phyloP scores from a whole-genome alignment of 2,113 vertebrate genomes.

The Sterna hirundo region DNA sequence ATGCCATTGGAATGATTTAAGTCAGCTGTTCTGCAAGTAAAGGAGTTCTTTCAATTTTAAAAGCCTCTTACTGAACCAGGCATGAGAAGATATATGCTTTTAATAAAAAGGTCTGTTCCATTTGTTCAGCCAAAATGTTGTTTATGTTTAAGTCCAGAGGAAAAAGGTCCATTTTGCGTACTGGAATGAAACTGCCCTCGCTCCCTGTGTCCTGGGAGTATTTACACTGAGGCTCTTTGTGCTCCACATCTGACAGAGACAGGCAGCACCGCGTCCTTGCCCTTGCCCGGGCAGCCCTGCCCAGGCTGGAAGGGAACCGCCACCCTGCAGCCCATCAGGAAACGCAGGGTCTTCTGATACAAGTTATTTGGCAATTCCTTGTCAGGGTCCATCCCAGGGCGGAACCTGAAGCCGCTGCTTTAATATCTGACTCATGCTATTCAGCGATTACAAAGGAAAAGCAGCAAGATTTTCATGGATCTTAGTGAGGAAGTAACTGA shows the following conservation, averaged over 20 bases:
- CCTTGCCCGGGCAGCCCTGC: background rate
- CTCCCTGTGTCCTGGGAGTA: background rate
- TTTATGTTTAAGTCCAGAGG: slow-evolving; percentile 21
- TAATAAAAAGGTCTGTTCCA: background rate
- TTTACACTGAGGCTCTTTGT: background rate
- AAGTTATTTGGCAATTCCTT: background rate
- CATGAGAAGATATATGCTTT: background rate
- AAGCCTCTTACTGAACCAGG: background rate
- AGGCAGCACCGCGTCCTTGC: background rate
- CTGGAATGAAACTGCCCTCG: background rate
- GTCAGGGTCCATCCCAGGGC: background rate
- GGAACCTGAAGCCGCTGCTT: background rate
- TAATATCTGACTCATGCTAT: background rate
- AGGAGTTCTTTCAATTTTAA: background rate
- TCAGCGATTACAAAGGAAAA: background rate
- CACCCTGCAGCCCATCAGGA: background rate
- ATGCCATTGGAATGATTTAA: background rate
- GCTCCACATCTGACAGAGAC: background rate
- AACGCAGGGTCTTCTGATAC: rapidly evolving
- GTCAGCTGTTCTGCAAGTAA: slow-evolving; percentile 1
- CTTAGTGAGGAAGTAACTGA: background rate
- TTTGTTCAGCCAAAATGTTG: slow-evolving; percentile 19
- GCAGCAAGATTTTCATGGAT: background rate
- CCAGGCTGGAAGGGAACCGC: background rate
- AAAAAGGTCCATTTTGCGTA: background rate